Conservation (phyloP, 2,797 vertebrate species). For the Tenualosa ilisha region DNA sequence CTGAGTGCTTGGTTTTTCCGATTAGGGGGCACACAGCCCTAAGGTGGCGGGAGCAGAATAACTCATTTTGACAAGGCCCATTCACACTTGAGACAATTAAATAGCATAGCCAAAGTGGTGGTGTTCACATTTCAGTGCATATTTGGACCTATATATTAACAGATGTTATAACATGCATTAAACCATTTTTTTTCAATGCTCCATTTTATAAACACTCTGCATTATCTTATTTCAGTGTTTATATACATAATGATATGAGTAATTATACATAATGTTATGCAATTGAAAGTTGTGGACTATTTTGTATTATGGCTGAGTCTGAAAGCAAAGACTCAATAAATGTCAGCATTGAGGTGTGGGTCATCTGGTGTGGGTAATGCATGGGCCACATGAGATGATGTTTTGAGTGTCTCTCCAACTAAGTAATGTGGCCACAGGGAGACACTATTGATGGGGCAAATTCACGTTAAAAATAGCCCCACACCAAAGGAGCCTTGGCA, state of each 20-base stretch:
- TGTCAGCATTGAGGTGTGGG: neutral
- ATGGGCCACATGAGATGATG: neutral
- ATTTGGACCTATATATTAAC: neutral
- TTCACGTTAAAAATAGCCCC: constrained; percentile 61
- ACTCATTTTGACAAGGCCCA: neutral
- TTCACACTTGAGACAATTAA: neutral
- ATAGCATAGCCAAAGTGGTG: neutral
- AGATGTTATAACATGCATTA: neutral
- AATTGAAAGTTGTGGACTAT: neutral
- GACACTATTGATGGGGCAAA: constrained; percentile 30
- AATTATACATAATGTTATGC: neutral
- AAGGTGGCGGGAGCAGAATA: neutral
- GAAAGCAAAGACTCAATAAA: neutral
- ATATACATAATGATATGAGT: no score
- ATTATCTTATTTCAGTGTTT: no score
- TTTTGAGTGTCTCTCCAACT: constrained; percentile 25
- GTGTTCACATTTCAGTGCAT: neutral
- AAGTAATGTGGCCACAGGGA: constrained; percentile 31
- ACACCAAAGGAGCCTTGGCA: constrained; percentile 58
- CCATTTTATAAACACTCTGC: no score
- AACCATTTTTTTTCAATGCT: no score
- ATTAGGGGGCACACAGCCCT: constrained; percentile 1
- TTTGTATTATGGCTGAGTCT: neutral
- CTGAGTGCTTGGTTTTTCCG: neutral
- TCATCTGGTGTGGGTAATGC: neutral